A percentile compares a stretch with the other conserved stretches of the same genome.
Evolutionary conservation across 92 coral and sea anemone species (phyloP).

Genomic region (Phymanthus crucifer): DNA sequence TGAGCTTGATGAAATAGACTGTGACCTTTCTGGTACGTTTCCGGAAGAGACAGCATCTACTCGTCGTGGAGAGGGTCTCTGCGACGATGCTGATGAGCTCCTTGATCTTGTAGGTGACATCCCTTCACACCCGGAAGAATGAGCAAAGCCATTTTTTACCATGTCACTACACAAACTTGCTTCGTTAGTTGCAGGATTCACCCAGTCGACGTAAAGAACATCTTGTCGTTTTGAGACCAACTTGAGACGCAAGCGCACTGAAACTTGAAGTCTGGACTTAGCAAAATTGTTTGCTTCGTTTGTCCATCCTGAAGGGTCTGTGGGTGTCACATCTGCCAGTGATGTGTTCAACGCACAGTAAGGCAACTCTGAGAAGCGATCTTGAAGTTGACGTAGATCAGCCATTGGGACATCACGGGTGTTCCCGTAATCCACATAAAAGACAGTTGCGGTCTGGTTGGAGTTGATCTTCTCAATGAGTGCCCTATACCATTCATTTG

Average conservation of each 20-base stretch:
- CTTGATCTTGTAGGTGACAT: background rate
- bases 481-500: conserved; percentile 78
- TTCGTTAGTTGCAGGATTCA: background rate
- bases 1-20: no score
- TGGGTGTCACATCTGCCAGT: conserved; percentile 53
- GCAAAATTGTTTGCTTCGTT: conserved; percentile 49
- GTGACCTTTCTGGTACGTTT: no score
- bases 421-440: conserved; percentile 82
- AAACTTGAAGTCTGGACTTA: conserved; percentile 42
- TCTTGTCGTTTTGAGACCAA: conserved; percentile 31
- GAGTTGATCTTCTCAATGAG: conserved; percentile 45
- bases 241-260: conserved; percentile 15
- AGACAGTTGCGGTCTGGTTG: conserved; percentile 39
- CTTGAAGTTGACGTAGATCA: conserved; percentile 64
- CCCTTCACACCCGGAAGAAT: background rate
- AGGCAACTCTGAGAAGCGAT: conserved; percentile 44
- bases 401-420: conserved; percentile 43
- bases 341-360: conserved; percentile 74
- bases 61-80: no score
- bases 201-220: conserved; percentile 43
- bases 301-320: conserved; percentile 53
- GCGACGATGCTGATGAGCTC: background rate
- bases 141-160: conserved; percentile 13
- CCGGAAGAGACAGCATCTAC: no score
- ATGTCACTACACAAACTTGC: conserved; percentile 1